phyloP scores from a whole-genome alignment of 2,888 invertebrate genomes.

The Galerucella pusilla region DNA sequence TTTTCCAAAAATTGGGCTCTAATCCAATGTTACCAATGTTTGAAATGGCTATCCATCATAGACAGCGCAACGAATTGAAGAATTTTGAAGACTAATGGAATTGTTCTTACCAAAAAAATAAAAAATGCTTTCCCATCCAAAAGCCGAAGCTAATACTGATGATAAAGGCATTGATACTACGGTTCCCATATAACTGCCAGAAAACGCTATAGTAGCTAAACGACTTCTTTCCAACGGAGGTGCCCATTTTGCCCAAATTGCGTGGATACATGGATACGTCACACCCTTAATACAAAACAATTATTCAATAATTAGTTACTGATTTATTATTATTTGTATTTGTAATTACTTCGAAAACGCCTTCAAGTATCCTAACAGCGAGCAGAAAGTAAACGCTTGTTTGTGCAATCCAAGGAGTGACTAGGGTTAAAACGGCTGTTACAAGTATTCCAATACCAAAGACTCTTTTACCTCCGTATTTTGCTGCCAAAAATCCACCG shows the following conservation, averaged over 20 bases:
- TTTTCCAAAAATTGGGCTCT: no score
- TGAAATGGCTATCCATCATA: no score
- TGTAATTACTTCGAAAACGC: constrained; percentile 56
- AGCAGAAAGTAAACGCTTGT: constrained; percentile 77
- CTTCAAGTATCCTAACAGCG: constrained; percentile 69
- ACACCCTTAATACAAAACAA: constrained; percentile 70
- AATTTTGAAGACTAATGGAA: no score
- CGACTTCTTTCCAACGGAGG: constrained; percentile 82
- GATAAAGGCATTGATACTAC: constrained; percentile 85
- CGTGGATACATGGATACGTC: constrained; percentile 83
- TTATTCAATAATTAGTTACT: neutral
- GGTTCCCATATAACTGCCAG: constrained; percentile 87
- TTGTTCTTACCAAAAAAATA: constrained; percentile 71
- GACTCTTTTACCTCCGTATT: constrained; percentile 86
- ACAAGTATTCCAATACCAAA: constrained; percentile 82
- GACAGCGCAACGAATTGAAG: no score
- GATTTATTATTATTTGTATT: neutral
- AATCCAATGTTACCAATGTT: no score
- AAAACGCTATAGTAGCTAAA: constrained; percentile 84
- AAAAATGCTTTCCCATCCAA: constrained; percentile 86
- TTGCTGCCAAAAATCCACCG: constrained; percentile 85
- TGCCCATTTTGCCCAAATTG: constrained; percentile 87
- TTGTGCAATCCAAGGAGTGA: constrained; percentile 83
- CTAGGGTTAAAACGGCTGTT: constrained; percentile 81
- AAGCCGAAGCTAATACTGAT: constrained; percentile 76